phyloP scores from a whole-genome alignment of 2,797 vertebrate genomes.

The Bovichtus diacanthus region DNA sequence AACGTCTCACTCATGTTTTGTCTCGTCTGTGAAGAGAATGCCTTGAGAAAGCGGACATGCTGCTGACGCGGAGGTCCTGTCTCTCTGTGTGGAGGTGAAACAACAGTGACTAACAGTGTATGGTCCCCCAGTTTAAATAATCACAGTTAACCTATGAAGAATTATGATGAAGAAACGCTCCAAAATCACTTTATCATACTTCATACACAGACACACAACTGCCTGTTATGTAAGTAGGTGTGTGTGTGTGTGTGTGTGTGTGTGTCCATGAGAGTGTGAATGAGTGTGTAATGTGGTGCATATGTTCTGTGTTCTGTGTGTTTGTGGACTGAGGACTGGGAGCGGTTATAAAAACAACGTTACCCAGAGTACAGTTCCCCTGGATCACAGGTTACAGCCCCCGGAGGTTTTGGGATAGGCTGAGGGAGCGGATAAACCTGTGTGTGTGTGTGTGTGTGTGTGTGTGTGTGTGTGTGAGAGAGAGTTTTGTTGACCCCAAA shows the following conservation, averaged over 20 bases:
- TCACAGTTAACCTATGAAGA: slow-evolving; percentile 4
- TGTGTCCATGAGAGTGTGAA: background rate
- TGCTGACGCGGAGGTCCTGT: slow-evolving; percentile 14
- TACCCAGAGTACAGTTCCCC: slow-evolving; percentile 70
- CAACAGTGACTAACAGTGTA: slow-evolving; percentile 25
- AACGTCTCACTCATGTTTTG: slow-evolving; percentile 48
- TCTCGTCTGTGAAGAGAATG: slow-evolving; percentile 30
- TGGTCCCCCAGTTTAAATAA: no score
- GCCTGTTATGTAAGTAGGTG: background rate
- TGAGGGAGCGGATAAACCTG: slow-evolving; percentile 54
- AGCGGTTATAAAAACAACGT: slow-evolving; percentile 76
- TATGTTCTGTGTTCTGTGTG: slow-evolving; percentile 67
- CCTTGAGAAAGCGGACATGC: slow-evolving; percentile 20
- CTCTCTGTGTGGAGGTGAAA: slow-evolving; percentile 16
- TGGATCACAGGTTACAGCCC: slow-evolving; percentile 72
- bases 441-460: slow-evolving; percentile 29
- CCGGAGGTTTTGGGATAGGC: slow-evolving; percentile 64
- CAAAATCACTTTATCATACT: background rate
- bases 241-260: background rate
- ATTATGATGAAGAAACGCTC: slow-evolving; percentile 1
- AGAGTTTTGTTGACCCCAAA: slow-evolving; percentile 38
- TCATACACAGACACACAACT: background rate
- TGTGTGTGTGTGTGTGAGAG: slow-evolving; percentile 15
- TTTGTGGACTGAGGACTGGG: slow-evolving; percentile 72
- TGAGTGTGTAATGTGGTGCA: slow-evolving; percentile 64